Conservation (phyloP, 2,113 vertebrate genomes). For the Morone saxatilis region DNA sequence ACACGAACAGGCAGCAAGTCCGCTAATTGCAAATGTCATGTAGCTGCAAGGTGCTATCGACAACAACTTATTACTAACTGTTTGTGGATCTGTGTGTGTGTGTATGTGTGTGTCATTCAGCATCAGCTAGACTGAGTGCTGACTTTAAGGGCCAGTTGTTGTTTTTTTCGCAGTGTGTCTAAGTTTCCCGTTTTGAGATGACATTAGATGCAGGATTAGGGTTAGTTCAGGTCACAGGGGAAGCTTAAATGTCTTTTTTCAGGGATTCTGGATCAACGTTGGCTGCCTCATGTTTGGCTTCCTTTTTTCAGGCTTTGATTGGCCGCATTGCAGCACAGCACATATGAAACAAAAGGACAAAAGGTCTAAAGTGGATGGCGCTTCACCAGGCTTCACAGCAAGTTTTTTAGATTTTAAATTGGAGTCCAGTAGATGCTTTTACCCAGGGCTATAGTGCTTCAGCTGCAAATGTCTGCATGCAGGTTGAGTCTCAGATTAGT, state of each 20-base stretch:
- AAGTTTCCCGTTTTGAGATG: neutral
- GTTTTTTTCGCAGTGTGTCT: neutral
- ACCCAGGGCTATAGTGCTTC: no score
- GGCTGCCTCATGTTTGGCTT: neutral
- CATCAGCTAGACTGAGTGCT: neutral
- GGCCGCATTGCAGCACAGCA: neutral
- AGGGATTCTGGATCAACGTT: neutral
- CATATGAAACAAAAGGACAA: neutral
- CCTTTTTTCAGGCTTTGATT: no score
- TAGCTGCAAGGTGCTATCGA: constrained; percentile 63
- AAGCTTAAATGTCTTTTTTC: no score
- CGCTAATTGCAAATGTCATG: constrained; percentile 70
- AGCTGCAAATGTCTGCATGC: neutral
- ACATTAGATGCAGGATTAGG: neutral
- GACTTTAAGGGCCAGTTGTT: no score
- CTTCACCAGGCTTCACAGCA: no score
- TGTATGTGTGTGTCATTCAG: constrained; percentile 16
- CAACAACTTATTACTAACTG: constrained; percentile 34
- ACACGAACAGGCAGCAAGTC: constrained; percentile 38
- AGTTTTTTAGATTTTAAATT: neutral
- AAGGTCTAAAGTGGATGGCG: no score
- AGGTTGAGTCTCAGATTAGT: neutral
- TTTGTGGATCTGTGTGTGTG: constrained; percentile 15
- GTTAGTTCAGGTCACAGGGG: neutral
- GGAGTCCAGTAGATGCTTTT: neutral